Base-by-base conservation (phyloP, 2,113 vertebrate species). In the Penelope pileata region DNA sequence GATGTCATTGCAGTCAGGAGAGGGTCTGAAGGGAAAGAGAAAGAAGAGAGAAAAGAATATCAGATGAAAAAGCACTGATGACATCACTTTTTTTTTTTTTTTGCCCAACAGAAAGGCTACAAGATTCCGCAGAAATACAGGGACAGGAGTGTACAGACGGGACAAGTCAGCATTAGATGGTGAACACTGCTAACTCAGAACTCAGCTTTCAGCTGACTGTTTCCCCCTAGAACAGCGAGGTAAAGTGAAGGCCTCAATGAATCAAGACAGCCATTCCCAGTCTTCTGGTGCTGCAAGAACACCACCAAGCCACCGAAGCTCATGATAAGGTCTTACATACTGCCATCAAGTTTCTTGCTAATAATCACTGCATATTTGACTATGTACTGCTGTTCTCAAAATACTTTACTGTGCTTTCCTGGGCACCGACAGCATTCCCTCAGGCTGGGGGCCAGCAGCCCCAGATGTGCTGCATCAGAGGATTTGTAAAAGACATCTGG, bases 121-220 rank as follows among this genome's bases (percentile, higher is more conserved):
- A 51, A 3, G 0, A 36, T 4, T 22, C 59, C 45, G 17, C 45
- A 66, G 64, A 45, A 70, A 68, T 26, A 40, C 0, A 93, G 14
- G 91, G 42, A 21, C 4, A 58, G 12, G 40, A 18, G 9, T 0
- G 50, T 74, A 72, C 86, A 27, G 10, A 63, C 0, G 0, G 0
- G 1, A 24, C 11, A 77, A 47, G 4, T 40, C 23, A 24, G 11
- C 67, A 90, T 4, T 21, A 66, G 43, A 59, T 60, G 8, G 56
- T 4, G 9, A 83, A 48, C 15, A 43, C 0, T 22, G 15, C 6
- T 58, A 53, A 87, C 43, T 17, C 51, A 34, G 15, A 30, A 77
- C 42, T 48, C 32, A 45, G 7, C 0, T 1, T 1, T 30, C 13
- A 64, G 51, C 32, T 45, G 50, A 26, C 19, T 1, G 12, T 1